These are phyloP conservation scores for Danionella cerebrum DNA, from an alignment of 2,113 vertebrate species.

Conservation along the genomic window DNA sequence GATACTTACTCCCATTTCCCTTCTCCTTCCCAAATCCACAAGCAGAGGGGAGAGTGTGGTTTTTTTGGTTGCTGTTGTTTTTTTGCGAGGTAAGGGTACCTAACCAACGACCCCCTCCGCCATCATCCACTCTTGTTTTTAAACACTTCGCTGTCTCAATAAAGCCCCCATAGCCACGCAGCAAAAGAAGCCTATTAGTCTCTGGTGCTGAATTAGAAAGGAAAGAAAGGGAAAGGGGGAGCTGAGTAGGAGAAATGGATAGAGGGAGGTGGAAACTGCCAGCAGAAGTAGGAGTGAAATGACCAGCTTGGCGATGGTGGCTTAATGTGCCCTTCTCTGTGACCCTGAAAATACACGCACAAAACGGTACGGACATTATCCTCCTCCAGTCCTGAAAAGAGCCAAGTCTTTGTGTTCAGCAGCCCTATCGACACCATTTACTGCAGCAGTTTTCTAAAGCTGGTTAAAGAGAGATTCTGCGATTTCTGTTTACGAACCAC, in stretches of 20 bases:
- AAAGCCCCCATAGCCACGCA: slow-evolving; percentile 38
- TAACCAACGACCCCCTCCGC: slow-evolving; percentile 68
- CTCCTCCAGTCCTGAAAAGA: slow-evolving; percentile 77
- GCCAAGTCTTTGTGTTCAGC: slow-evolving; percentile 83
- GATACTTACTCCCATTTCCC: slow-evolving; percentile 23
- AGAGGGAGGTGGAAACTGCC: slow-evolving; percentile 63
- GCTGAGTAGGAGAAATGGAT: slow-evolving; percentile 42
- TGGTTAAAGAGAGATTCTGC: slow-evolving; percentile 41
- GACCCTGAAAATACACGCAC: slow-evolving; percentile 80
- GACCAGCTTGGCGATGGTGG: slow-evolving; percentile 74
- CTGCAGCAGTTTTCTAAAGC: slow-evolving; percentile 65
- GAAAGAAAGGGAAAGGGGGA: slow-evolving; percentile 18
- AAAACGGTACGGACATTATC: slow-evolving; percentile 82
- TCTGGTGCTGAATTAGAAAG: slow-evolving; percentile 41
- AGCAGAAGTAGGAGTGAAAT: slow-evolving; percentile 72
- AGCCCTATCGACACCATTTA: slow-evolving; percentile 74
- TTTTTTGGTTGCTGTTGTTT: background rate
- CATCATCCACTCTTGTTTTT: slow-evolving; percentile 41
- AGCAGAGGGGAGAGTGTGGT: slow-evolving; percentile 4
- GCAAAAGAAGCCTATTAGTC: slow-evolving; percentile 56
- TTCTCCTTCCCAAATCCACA: background rate
- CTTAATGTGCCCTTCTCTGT: slow-evolving; percentile 82
- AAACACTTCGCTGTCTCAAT: slow-evolving; percentile 44
- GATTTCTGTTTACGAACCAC: slow-evolving; percentile 78
- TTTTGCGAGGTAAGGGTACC: slow-evolving; percentile 43